A percentile compares a stretch with the other conserved stretches of the same genome.
Conservation (phyloP, 2,113 vertebrate genomes). For the Siniperca chuatsi region DNA sequence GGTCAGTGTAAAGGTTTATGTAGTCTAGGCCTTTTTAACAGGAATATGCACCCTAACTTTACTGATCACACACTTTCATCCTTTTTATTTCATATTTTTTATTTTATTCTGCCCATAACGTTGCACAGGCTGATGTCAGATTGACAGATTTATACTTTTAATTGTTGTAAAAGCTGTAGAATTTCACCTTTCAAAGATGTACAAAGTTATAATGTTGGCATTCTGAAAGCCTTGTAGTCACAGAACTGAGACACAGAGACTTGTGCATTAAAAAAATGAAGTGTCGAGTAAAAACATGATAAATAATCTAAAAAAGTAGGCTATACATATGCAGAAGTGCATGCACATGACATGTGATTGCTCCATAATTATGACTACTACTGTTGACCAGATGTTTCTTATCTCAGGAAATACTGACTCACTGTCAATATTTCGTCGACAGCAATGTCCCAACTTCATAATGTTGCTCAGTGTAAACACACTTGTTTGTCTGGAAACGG, state of each 20-base stretch:
- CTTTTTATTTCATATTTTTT: no score
- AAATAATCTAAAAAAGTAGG: background rate
- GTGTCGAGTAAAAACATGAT: background rate
- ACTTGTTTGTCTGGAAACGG: constrained; percentile 65
- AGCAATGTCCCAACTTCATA: constrained; percentile 62
- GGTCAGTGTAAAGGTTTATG: background rate
- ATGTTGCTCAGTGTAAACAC: constrained; percentile 71
- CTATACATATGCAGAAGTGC: background rate
- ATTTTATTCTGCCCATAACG: background rate
- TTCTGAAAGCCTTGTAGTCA: background rate
- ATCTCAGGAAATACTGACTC: constrained; percentile 56
- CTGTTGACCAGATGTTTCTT: constrained; percentile 68
- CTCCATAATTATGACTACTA: constrained; percentile 24
- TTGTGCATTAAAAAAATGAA: background rate
- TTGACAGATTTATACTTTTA: background rate
- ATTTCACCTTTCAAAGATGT: background rate
- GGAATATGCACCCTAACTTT: background rate
- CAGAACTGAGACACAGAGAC: background rate
- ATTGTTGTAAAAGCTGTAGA: background rate
- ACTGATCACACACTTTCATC: background rate
- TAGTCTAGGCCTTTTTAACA: background rate
- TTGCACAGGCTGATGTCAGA: background rate
- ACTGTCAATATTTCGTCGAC: constrained; percentile 50
- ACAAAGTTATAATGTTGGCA: background rate
- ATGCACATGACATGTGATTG: background rate